Percentiles rank a stretch among this genome's conserved stretches.
phyloP scores from a whole-genome alignment of 2,797 vertebrate genomes.

The Pseudochirops corinnae region DNA sequence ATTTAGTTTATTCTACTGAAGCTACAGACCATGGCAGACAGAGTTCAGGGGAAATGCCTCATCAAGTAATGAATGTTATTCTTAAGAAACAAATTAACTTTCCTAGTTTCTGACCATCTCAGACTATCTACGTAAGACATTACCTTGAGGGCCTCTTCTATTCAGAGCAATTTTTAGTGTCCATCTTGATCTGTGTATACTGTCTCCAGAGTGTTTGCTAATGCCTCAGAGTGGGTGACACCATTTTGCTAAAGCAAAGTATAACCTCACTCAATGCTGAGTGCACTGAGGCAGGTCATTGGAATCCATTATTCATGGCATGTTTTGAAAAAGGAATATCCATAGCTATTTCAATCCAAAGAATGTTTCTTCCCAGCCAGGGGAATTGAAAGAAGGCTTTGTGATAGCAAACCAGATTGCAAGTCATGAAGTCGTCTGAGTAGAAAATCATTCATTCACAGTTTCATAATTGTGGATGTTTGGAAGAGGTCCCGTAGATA shows the following conservation, averaged over 20 bases:
- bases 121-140: neutral
- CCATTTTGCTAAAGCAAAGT: neutral
- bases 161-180: neutral
- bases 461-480: neutral
- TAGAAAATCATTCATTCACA: neutral
- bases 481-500: neutral
- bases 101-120: neutral
- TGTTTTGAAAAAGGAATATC: neutral
- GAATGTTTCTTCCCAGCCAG: neutral
- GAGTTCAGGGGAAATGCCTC: neutral
- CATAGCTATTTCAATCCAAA: neutral
- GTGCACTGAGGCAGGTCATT: neutral
- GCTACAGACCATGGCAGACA: neutral
- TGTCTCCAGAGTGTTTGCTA: neutral
- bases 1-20: neutral
- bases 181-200: neutral
- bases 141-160: neutral
- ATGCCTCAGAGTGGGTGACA: neutral
- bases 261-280: neutral
- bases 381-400: neutral
- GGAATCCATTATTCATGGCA: neutral
- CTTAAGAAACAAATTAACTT: conserved; percentile 15
- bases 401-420: neutral
- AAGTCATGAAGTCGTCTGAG: neutral
- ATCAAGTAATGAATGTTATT: neutral